phyloP scores from a whole-genome alignment of 23 tunicate genomes.

The Ciona savignyi region DNA sequence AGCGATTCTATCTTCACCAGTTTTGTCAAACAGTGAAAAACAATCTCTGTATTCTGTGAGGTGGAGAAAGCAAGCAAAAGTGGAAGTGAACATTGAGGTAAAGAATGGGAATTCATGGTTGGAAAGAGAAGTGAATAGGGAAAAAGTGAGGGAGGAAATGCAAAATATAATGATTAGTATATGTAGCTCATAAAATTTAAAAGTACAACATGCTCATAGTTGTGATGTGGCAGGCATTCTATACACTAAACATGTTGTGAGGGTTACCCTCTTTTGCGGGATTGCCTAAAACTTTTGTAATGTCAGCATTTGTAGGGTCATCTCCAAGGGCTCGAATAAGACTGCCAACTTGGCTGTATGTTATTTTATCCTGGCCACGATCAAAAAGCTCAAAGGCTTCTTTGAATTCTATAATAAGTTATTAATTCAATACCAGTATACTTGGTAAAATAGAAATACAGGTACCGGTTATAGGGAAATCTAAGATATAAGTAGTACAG shows the following conservation, averaged over 20 bases:
- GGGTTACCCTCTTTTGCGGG: conserved; percentile 87
- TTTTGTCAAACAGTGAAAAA: conserved; percentile 87
- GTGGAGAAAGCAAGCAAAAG: background rate
- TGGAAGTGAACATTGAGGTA: background rate
- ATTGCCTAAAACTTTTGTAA: conserved; percentile 84
- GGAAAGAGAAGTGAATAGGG: background rate
- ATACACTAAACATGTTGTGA: background rate
- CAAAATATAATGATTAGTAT: background rate
- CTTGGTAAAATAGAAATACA: background rate
- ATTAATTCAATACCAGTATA: background rate
- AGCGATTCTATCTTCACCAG: conserved; percentile 86
- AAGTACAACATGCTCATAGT: background rate
- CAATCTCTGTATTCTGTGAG: conserved; percentile 65
- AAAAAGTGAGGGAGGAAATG: conserved; percentile 4
- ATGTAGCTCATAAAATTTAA: background rate
- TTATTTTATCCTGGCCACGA: conserved; percentile 70
- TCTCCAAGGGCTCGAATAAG: conserved; percentile 93
- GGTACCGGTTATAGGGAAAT: too few species aligned
- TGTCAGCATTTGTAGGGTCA: conserved; percentile 95
- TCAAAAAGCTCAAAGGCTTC: conserved; percentile 99
- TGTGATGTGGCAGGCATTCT: background rate
- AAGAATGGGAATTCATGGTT: background rate
- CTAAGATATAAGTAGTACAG: too few species aligned
- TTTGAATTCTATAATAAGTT: conserved; percentile 52
- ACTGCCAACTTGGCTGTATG: conserved; percentile 77